Conservation (phyloP, 1,140 invertebrate species). For the Drosophila yakuba region DNA sequence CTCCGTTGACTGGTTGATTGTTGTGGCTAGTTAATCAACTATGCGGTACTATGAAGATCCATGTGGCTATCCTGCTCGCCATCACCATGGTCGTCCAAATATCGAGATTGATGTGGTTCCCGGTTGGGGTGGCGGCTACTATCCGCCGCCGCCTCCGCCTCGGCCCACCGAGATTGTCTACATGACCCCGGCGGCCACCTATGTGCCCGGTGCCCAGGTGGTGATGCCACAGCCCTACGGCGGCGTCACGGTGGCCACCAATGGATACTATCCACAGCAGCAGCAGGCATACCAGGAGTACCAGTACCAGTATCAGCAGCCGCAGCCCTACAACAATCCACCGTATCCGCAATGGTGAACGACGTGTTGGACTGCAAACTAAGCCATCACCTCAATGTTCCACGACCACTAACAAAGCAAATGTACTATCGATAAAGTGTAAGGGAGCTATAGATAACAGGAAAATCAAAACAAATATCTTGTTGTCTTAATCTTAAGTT, state of each 20-base stretch:
- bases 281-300: slow-evolving; percentile 57
- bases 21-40: slow-evolving; percentile 18
- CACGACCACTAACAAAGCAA: slow-evolving; percentile 1
- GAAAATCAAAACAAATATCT: not conserved
- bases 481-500: slow-evolving; percentile 5
- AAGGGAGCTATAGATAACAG: not conserved
- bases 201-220: slow-evolving; percentile 43
- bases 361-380: not conserved
- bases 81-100: slow-evolving; percentile 80
- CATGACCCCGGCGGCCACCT: slow-evolving; percentile 55
- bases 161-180: slow-evolving; percentile 68
- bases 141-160: slow-evolving; percentile 63
- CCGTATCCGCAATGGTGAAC: slow-evolving; percentile 64
- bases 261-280: slow-evolving; percentile 63
- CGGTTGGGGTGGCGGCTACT: slow-evolving; percentile 70
- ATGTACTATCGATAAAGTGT: slow-evolving; percentile 21
- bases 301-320: slow-evolving; percentile 51
- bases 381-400: not conserved
- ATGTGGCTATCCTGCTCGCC: slow-evolving; percentile 67
- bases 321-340: slow-evolving; percentile 40
- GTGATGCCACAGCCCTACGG: slow-evolving; percentile 62
- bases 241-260: slow-evolving; percentile 41
- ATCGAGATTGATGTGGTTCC: slow-evolving; percentile 79
- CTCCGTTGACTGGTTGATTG: not conserved
- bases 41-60: slow-evolving; percentile 79